Base-by-base conservation (phyloP, 1,140 invertebrate species). In the Ceratina japonica region DNA sequence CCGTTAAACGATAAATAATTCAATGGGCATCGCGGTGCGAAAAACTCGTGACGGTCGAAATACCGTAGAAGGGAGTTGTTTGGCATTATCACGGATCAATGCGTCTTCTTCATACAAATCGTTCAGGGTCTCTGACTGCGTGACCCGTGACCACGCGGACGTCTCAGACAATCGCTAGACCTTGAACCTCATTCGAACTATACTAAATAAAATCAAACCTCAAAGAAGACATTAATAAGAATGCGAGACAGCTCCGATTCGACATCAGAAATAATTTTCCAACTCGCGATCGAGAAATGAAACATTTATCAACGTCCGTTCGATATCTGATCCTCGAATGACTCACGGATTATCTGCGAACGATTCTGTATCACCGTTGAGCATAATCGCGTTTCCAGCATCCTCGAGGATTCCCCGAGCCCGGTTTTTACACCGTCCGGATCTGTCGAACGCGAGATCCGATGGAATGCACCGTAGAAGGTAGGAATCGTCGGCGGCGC, bases 71-170 rank as follows among this genome's bases (percentile, higher is more conserved):
- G 10, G 44, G 15, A 27, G 16, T 5, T n/a, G n/a, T n/a, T n/a
- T 75, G 51, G 56, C 44, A 52, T 31, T 59, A 52, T 77, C n/a
- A 54, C 59, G 52, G 51, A 2, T 51, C 37, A 44, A 37, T 62
- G 70, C 59, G 49, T 74, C 71, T 44, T 24, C 52, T 49, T 78
- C 69, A 20, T 73, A 66, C 56, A 63, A 75, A 76, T 72, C 10
- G 20, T 59, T 18, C 52, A 24, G 62, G 79, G 79, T 80, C 79
- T 77, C 70, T 77, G 79, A 80, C 79, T 70, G 65, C 65, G 58
- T 75, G 72, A 62, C 72, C 66, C 78, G 64, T 61, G 49, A 27
- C 51, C 10, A 24, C 16, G 20, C 31, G 5, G 37, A 59, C 16
- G 70, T 51, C 70, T 22, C 20, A 16, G 7, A 22, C 27, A 16